These are phyloP conservation scores for Aphidoletes aphidimyza DNA, from an alignment of 2,888 invertebrate genomes.

Conservation along the genomic window DNA sequence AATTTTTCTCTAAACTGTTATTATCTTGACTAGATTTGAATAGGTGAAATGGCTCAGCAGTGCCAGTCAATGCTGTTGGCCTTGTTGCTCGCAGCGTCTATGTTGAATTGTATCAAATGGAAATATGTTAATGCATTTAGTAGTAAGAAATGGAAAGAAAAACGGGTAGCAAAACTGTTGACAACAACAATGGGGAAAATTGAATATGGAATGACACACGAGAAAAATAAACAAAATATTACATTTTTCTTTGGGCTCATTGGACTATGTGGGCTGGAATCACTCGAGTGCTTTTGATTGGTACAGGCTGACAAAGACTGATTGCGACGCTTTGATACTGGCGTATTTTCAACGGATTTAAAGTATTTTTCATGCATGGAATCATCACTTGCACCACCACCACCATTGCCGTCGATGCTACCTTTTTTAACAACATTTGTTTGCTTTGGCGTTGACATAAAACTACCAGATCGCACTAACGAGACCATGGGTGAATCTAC, in stretches of 20 bases:
- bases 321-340: slow-evolving; percentile 69
- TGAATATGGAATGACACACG: slow-evolving; percentile 20
- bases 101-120: not conserved
- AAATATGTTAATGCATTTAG: not conserved
- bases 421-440: slow-evolving; percentile 68
- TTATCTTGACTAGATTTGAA: slow-evolving; percentile 54
- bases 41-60: slow-evolving; percentile 57
- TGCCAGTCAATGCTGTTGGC: slow-evolving; percentile 58
- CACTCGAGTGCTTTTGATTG: slow-evolving; percentile 68
- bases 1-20: slow-evolving; percentile 59
- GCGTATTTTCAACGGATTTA: slow-evolving; percentile 77
- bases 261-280: slow-evolving; percentile 73
- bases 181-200: not conserved
- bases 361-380: slow-evolving; percentile 86
- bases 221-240: slow-evolving; percentile 12
- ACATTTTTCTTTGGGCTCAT: slow-evolving; percentile 68
- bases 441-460: slow-evolving; percentile 64
- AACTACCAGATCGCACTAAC: slow-evolving; percentile 65
- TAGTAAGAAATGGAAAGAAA: not conserved
- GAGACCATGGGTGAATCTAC: slow-evolving; percentile 60
- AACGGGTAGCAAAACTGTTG: too few species aligned
- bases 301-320: slow-evolving; percentile 62
- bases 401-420: slow-evolving; percentile 61
- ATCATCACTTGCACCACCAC: slow-evolving; percentile 75
- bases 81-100: slow-evolving; percentile 55